Base-by-base conservation (phyloP, 1,140 invertebrate genomes). In the Teleogryllus occipitalis region DNA sequence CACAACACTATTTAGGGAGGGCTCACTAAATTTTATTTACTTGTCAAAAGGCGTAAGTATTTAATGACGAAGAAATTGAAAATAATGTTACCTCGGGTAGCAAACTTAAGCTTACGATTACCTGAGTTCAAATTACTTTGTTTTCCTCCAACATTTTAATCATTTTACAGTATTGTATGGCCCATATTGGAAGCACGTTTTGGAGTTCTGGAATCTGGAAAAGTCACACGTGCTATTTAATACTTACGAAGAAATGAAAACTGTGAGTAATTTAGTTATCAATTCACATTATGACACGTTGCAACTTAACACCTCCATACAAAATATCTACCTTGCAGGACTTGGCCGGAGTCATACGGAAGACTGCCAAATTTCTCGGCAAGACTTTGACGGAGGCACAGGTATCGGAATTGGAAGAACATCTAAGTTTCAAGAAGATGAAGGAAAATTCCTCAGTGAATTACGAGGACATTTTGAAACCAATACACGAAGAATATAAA, bases 171-270 rank as follows among this genome's bases (percentile, higher is more conserved):
- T 83, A 72, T 74, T 83, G 4, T 84, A 83, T 82, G 81, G 82
- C 49, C 84, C 84, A 10, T 84, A 82, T 79, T 84, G 83, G 83
- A 81, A 82, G 27, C 83, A 85, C 80, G 82, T 84, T 5, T 80
- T 82, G 22, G 84, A 84, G 74, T 86, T 84, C 83, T 88, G 87
- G 85, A 82, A 85, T 27, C 72, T 84, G 27, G 65, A 86, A 54
- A 82, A 87, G 54, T 83, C 85, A 2, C 87, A 89, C 78, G 80
- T 89, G 21, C 82, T 86, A 14, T 85, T 89, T 76, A 81, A 87
- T 10, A 88, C 85, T 54, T 89, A 85, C 80, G 88, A 89, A 83
- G 87, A 88, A 46, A 83, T 86, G 84, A 84, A 85, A 81, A 78
- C 77, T 77, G 84, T 85, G 82, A 83, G 46, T 80, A 39, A 39